Evolutionary conservation across 1,140 invertebrate genomes (phyloP).

Genomic region (Thereuonema tuberculata): DNA sequence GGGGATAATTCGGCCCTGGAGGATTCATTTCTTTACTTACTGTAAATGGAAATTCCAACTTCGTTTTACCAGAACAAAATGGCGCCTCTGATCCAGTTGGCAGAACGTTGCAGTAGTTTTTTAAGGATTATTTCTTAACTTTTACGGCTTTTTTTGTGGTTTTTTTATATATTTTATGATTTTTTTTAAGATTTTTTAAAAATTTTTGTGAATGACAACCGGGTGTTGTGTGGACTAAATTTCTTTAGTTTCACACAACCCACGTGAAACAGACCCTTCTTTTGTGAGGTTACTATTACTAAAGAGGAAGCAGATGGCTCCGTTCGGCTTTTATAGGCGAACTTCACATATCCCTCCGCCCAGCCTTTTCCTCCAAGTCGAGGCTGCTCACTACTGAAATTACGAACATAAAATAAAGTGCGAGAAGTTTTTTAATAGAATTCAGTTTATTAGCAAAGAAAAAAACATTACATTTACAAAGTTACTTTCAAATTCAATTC

Average conservation of each 20-base stretch:
- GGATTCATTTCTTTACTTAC: slow-evolving; percentile 14
- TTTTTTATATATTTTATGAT: slow-evolving; percentile 11
- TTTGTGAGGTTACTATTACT: neutral
- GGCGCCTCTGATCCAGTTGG: neutral
- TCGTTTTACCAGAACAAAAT: neutral
- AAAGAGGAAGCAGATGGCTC: neutral
- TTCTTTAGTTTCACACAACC: slow-evolving; percentile 2
- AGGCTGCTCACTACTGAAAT: too few relatives aligned
- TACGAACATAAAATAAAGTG: too few relatives aligned
- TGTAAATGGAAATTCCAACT: neutral
- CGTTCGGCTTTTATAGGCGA: neutral
- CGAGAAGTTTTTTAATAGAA: too few relatives aligned
- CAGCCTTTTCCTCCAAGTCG: neutral
- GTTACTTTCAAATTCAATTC: too few relatives aligned
- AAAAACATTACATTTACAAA: too few relatives aligned
- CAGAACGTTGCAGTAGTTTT: neutral
- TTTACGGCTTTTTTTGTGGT: slow-evolving; percentile 11
- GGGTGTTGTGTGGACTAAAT: slow-evolving; percentile 10
- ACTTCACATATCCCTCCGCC: neutral
- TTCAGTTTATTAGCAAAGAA: too few relatives aligned
- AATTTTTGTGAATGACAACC: slow-evolving; percentile 7
- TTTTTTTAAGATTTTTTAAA: slow-evolving; percentile 9
- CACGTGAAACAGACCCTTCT: slow-evolving; percentile 7
- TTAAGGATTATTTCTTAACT: neutral
- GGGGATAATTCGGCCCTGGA: slow-evolving; percentile 57